Conservation (phyloP, 2,113 vertebrate genomes). For the Rhabdomys dilectus region DNA sequence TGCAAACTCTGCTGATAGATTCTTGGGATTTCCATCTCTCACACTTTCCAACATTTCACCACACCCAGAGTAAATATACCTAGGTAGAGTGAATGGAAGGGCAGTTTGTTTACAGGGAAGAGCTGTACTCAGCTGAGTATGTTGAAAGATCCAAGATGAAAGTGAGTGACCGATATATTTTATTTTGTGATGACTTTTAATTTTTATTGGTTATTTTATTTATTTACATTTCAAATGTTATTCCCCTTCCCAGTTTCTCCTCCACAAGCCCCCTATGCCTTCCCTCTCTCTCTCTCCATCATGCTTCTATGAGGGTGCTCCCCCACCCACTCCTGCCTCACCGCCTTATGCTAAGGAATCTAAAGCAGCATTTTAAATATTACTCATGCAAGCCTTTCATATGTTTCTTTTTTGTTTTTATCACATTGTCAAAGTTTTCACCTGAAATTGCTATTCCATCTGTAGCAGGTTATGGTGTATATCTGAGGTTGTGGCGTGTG, state of each 20-base stretch:
- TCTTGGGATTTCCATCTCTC: slow-evolving; percentile 15
- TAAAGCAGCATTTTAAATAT: slow-evolving; percentile 84
- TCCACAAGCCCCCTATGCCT: no score
- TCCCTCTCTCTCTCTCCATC: no score
- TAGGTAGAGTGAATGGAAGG: slow-evolving; percentile 56
- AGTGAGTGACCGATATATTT: slow-evolving; percentile 77
- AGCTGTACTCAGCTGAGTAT: slow-evolving; percentile 73
- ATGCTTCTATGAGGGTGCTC: no score
- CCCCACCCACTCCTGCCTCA: no score
- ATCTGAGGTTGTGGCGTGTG: slow-evolving; percentile 60
- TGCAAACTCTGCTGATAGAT: slow-evolving; percentile 26
- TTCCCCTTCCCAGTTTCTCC: no score
- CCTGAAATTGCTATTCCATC: slow-evolving; percentile 55
- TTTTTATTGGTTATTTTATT: no score
- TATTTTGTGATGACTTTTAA: no score
- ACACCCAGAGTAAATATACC: background rate
- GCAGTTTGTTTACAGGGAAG: slow-evolving; percentile 73
- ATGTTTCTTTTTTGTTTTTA: slow-evolving; percentile 10
- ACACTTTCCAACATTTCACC: background rate
- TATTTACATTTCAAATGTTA: no score
- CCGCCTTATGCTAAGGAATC: slow-evolving; percentile 75
- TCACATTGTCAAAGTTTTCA: slow-evolving; percentile 33
- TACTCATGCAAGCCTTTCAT: slow-evolving; percentile 62
- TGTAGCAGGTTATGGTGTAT: slow-evolving; percentile 56
- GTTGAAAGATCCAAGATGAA: slow-evolving; percentile 77